Evolutionary conservation across 2,888 invertebrate genomes (phyloP), one percentile per base, ranked within the genome.

Genomic region (Scaptomyza caliginosa): DNA sequence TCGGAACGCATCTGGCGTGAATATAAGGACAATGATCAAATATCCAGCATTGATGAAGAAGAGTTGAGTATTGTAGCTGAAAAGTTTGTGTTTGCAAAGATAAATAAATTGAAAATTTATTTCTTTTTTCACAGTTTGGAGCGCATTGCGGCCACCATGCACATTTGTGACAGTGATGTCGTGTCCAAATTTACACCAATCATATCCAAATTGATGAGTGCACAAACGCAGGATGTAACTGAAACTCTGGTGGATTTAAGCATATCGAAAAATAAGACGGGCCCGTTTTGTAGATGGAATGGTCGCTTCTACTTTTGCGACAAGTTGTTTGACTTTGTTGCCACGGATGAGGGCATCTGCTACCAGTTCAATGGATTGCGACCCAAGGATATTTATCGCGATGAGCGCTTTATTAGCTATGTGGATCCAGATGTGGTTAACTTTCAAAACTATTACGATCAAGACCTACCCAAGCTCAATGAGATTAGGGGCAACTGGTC

Each of bases 401-500:
- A 91, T 43, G 74, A 80, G 49, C 71, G 76, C 16, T 81, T 56
- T 13, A 67, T 89, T 4, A 89, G 87, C 62, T 88, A 86, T 34
- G 69, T 70, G 10, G 91, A 90, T 51, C 79, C 84, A 1, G 78
- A 80, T 2, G 40, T 77, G 4, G 73, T 90, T 10, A 64, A 89
- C 52, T 90, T 89, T 30, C 89, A 90, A 19, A 76, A 89, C 26
- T 77, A 65, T 45, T 84, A 81, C 16, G 90, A 89, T 23, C 0
- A 0, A 1, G 21, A 16, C 0, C 30, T 86, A 24, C 69, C 77
- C 0, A 63, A 3, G 3, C 71, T 79, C 11, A 88, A 90, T 23
- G 43, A 84, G 0, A 70, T 89, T 2, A 69, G 66, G 0, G 90
- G 90, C 1, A 85, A 75, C 21, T 95, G 95, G 95, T 93, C 92